Percentiles rank a stretch among this genome's conserved stretches.
Evolutionary conservation across 2,113 vertebrate genomes (phyloP).

Genomic region (Pseudonaja textilis): DNA sequence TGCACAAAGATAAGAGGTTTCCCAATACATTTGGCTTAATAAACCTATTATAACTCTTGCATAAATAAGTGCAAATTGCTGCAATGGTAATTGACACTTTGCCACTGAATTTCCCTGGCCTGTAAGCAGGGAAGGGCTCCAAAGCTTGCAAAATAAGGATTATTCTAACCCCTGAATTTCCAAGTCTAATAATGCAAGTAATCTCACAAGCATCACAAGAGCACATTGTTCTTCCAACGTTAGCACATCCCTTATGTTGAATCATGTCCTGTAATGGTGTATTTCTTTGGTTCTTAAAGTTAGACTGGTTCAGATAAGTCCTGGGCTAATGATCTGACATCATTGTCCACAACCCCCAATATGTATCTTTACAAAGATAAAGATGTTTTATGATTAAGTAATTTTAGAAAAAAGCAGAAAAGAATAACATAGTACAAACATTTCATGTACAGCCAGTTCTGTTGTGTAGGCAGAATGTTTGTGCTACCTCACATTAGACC

Average conservation of each 20-base stretch:
- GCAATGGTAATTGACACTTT: neutral
- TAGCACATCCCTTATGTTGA: neutral
- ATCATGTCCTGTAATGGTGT: neutral
- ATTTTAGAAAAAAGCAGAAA: neutral
- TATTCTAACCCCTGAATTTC: neutral
- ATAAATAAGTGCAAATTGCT: neutral
- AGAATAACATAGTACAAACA: neutral
- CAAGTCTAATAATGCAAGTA: neutral
- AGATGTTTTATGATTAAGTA: neutral
- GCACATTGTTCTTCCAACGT: neutral
- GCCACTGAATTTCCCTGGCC: neutral
- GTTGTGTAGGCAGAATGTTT: neutral
- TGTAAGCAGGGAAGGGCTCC: neutral
- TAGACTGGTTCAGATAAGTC: neutral
- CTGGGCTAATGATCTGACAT: neutral
- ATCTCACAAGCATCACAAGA: neutral
- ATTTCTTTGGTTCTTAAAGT: neutral
- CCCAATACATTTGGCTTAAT: neutral
- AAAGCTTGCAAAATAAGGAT: neutral
- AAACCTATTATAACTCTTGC: neutral
- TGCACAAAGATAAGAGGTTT: neutral
- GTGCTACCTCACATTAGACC: accelerated
- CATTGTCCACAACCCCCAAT: neutral
- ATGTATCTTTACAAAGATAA: neutral
- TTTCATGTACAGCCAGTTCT: neutral